Conservation (phyloP, 2,888 invertebrate species). For the Cantharis lateralis region DNA sequence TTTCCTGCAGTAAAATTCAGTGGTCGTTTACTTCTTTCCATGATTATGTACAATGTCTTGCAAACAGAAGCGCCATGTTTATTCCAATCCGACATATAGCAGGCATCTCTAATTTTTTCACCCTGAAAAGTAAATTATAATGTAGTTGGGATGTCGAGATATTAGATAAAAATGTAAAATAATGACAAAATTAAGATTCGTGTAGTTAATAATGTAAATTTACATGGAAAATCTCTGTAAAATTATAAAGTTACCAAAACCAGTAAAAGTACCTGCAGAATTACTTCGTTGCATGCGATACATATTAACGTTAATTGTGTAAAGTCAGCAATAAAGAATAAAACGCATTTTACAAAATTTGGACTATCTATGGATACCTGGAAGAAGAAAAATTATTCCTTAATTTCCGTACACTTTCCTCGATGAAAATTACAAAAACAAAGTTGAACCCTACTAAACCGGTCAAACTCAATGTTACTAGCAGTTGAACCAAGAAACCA, state of each 20-base stretch:
- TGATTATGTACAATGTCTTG: slow-evolving; percentile 2
- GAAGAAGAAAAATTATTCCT: not conserved
- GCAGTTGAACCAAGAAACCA: not conserved
- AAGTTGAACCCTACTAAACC: not conserved
- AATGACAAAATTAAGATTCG: no score
- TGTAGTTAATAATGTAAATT: no score
- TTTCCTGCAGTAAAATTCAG: not conserved
- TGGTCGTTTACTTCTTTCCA: slow-evolving; percentile 7
- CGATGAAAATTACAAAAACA: not conserved
- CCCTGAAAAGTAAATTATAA: not conserved
- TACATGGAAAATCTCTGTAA: no score
- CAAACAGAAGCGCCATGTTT: not conserved
- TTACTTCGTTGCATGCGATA: not conserved
- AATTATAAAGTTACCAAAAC: no score
- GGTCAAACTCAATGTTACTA: not conserved
- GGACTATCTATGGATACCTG: not conserved
- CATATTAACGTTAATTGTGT: not conserved
- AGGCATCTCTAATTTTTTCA: not conserved
- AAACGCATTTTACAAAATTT: not conserved
- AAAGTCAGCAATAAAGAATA: not conserved
- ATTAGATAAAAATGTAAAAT: not conserved
- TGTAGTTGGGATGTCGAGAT: not conserved
- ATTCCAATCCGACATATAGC: not conserved
- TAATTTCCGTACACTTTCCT: not conserved
- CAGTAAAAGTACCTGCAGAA: not conserved